Evolutionary conservation across 1,140 invertebrate genomes (phyloP).

Genomic region (Papilio aristodemus): DNA sequence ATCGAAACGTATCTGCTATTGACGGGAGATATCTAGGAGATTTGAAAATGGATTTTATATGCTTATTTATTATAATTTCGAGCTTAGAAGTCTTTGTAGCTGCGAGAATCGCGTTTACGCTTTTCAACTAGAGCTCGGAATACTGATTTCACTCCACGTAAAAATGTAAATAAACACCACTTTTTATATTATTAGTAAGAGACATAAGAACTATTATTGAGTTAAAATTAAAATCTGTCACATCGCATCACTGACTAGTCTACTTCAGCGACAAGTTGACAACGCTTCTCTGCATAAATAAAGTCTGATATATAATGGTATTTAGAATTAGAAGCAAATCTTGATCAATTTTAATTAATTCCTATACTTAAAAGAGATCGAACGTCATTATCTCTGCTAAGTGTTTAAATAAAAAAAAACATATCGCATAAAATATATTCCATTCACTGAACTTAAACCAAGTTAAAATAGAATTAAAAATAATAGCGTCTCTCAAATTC

Average conservation of each 20-base stretch:
- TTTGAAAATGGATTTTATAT: conserved; percentile 25
- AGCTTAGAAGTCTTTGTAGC: background rate
- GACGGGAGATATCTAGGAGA: conserved; percentile 22
- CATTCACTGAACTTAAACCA: no score
- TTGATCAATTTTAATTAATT: conserved; percentile 18
- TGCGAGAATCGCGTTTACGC: background rate
- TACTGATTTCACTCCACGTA: background rate
- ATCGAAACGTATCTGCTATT: conserved; percentile 36
- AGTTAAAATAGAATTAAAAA: no score
- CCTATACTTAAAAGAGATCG: background rate
- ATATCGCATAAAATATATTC: no score
- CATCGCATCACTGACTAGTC: conserved; percentile 16
- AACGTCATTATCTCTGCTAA: no score
- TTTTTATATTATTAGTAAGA: background rate
- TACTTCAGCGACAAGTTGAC: background rate
- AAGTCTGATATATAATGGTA: no score
- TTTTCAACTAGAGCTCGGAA: background rate
- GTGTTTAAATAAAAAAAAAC: no score
- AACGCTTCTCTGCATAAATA: conserved; percentile 1
- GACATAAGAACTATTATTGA: background rate
- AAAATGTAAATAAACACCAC: background rate
- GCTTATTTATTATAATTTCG: conserved; percentile 26
- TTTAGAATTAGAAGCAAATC: background rate
- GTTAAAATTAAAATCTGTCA: conserved; percentile 28
- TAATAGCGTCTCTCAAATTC: no score